Evolutionary conservation across 2,113 vertebrate species (phyloP).

Genomic region (Tauraco erythrolophus): DNA sequence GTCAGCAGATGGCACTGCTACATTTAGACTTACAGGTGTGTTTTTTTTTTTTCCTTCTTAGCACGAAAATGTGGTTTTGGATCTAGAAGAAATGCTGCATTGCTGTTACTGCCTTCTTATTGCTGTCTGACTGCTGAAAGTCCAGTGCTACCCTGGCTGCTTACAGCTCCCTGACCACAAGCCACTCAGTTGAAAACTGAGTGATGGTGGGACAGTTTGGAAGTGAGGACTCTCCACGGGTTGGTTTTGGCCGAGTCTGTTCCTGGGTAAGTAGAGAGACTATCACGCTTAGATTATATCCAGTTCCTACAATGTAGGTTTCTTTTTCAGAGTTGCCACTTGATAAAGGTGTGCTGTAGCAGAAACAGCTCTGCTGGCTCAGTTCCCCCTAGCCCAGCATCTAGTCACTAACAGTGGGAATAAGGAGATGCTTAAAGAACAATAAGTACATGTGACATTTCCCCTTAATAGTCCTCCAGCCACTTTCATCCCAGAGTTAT

Average conservation of each 20-base stretch:
- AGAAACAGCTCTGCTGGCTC: neutral
- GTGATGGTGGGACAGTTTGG: neutral
- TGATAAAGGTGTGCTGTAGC: neutral
- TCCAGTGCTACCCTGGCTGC: neutral
- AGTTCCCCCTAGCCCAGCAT: neutral
- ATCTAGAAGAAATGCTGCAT: constrained; percentile 41
- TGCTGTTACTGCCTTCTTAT: constrained; percentile 14
- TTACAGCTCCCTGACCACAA: neutral
- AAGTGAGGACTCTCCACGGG: neutral
- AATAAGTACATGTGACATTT: neutral
- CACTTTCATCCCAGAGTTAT: neutral
- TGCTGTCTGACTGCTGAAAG: neutral
- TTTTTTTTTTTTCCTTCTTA: neutral
- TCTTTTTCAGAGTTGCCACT: neutral
- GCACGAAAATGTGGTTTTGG: neutral
- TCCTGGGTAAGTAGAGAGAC: neutral
- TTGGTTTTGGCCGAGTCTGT: neutral
- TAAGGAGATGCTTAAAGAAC: neutral
- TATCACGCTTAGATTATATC: neutral
- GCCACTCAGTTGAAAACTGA: neutral
- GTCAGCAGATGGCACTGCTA: constrained; percentile 72
- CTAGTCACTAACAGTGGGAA: neutral
- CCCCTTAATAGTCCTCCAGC: neutral
- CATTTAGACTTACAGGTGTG: constrained; percentile 47
- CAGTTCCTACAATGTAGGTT: neutral